phyloP scores from a whole-genome alignment of 2,113 vertebrate species.

The Tapirus terrestris region DNA sequence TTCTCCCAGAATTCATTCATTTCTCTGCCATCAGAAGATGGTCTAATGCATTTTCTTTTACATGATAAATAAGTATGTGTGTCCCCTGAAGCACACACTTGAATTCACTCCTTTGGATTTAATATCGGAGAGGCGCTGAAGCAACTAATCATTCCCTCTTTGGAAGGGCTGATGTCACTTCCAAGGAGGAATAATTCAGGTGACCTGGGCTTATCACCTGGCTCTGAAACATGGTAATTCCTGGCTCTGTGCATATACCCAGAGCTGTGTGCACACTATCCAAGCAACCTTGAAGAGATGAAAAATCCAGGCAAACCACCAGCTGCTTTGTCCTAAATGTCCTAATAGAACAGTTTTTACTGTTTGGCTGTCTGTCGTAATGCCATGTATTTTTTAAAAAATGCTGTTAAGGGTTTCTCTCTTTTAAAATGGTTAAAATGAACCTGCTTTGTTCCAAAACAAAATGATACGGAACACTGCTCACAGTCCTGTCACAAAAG shows the following conservation, averaged over 20 bases:
- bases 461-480: background rate
- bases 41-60: conserved; percentile 16
- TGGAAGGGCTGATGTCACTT: conserved; percentile 29
- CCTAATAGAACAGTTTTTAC: conserved; percentile 13
- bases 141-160: conserved; percentile 47
- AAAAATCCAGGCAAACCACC: conserved; percentile 44
- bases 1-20: background rate
- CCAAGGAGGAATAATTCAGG: conserved; percentile 42
- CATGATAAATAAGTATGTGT: background rate
- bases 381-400: background rate
- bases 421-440: conserved; percentile 29
- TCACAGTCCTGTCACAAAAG: background rate
- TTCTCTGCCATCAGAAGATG: background rate
- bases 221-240: background rate
- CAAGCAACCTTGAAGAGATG: background rate
- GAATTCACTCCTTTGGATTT: conserved; percentile 61
- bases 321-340: conserved; percentile 20
- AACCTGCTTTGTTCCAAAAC: background rate
- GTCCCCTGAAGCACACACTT: conserved; percentile 39
- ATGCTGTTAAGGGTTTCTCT: background rate
- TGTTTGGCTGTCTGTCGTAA: conserved; percentile 18
- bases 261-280: background rate
- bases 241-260: background rate
- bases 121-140: conserved; percentile 28
- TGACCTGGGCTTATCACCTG: conserved; percentile 29